phyloP scores from a whole-genome alignment of 1,140 invertebrate species.

The Frieseomelitta varia region DNA sequence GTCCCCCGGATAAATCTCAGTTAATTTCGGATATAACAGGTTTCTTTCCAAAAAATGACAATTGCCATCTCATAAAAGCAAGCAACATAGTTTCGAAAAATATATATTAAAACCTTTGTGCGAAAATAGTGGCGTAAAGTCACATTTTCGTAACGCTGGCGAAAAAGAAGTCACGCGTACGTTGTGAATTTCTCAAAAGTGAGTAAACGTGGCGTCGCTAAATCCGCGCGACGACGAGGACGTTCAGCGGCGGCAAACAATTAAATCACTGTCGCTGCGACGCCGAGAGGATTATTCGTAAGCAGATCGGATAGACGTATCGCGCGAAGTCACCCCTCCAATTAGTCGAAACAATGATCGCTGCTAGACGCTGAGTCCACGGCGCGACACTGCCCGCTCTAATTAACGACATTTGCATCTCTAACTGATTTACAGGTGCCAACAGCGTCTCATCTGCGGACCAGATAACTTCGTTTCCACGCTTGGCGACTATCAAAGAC shows the following conservation, averaged over 20 bases:
- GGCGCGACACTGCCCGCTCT: background rate
- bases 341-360: conserved; percentile 20
- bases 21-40: no score
- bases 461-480: background rate
- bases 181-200: no score
- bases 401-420: background rate
- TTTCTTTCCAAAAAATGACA: no score
- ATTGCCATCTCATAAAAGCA: no score
- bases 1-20: no score
- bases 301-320: background rate
- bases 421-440: conserved; percentile 27
- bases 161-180: no score
- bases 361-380: background rate
- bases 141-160: no score
- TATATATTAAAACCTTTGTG: no score
- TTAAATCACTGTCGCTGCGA: background rate
- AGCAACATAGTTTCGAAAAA: no score
- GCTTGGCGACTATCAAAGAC: background rate
- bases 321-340: background rate
- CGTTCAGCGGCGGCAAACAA: no score
- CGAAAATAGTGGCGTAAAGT: no score
- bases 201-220: no score
- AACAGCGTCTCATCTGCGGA: background rate
- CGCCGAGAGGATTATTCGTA: background rate
- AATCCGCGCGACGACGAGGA: background rate